These are phyloP conservation scores for Carabus problematicus DNA, from an alignment of 2,888 invertebrate genomes.

Conservation along the genomic window DNA sequence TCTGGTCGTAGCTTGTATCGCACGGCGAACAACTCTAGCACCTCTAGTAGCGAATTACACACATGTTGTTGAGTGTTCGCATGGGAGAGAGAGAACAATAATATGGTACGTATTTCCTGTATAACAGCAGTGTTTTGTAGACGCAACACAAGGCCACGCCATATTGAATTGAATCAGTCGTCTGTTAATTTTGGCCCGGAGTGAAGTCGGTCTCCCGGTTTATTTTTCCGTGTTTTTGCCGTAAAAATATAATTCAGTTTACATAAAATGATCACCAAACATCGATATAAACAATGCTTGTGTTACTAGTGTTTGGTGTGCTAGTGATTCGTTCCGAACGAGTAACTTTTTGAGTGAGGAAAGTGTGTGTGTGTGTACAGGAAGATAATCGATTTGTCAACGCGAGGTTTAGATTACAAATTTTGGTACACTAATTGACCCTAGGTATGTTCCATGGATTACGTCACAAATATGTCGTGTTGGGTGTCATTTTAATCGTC, in stretches of 20 bases:
- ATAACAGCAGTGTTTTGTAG: slow-evolving; percentile 50
- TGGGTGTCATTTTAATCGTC: slow-evolving; percentile 56
- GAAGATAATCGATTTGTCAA: slow-evolving; percentile 66
- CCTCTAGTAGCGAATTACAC: slow-evolving; percentile 41
- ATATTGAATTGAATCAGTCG: slow-evolving; percentile 67
- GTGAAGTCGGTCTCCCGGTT: slow-evolving; percentile 54
- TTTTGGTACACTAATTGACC: slow-evolving; percentile 64
- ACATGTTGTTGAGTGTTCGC: slow-evolving; percentile 28
- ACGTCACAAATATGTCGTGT: slow-evolving; percentile 55
- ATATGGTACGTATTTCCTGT: slow-evolving; percentile 49
- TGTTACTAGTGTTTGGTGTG: slow-evolving; percentile 34
- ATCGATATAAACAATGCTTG: slow-evolving; percentile 38
- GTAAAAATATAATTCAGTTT: slow-evolving; percentile 39
- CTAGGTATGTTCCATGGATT: slow-evolving; percentile 59
- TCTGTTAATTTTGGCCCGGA: slow-evolving; percentile 65
- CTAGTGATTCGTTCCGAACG: slow-evolving; percentile 39
- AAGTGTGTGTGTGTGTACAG: slow-evolving; percentile 55
- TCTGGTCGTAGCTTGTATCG: slow-evolving; percentile 26
- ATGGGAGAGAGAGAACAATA: slow-evolving; percentile 49
- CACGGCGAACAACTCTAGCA: slow-evolving; percentile 44
- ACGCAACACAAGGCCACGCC: slow-evolving; percentile 64
- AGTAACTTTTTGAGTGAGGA: slow-evolving; percentile 49
- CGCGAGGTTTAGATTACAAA: slow-evolving; percentile 62
- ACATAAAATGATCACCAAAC: slow-evolving; percentile 32
- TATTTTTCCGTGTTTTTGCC: slow-evolving; percentile 53